Evolutionary conservation across 2,113 vertebrate species (phyloP), one percentile per base, ranked within the genome.

Genomic region (Macrotus californicus): DNA sequence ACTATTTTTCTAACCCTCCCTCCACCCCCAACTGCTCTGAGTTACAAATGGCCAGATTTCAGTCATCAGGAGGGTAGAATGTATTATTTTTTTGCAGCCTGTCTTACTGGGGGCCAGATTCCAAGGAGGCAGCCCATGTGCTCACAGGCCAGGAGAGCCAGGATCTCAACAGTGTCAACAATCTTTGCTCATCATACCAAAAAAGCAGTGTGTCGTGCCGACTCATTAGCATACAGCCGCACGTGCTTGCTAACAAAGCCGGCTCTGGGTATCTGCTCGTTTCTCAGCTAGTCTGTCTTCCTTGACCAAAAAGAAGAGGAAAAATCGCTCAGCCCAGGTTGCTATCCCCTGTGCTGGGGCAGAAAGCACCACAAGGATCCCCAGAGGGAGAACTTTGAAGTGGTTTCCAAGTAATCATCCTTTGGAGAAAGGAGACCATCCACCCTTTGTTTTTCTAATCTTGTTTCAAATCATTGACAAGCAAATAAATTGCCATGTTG

Each of bases 131-230:
- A 98, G 97, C 97, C 97, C 97, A 67, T 94, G 81, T 88, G 87
- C 96, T 90, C 98, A 94, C 97, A 96, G 97, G 97, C 97, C 97
- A 97, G 96, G 94, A 94, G 96, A 98, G 98, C 97, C 97, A 96
- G 97, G 96, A 98, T 98, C 98, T 98, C 97, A 98, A 96, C 98
- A 97, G 97, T 98, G 97, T 98, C 98, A 98, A 86, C 98, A 98
- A 97, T 98, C 98, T 98, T 97, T 98, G 97, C 97, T 98, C 98
- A 90, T 98, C 97, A 93, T 92, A 97, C 97, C 90, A 95, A 97
- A 98, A 97, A 97, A 97, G 93, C 97, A 93, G 97, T 82, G 96
- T 97, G 97, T 96, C 96, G 83, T 97, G 96, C 98, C 96, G 98
- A 92, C 97, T 98, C 96, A 97, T 98, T 98, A 98, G 96, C 98